Conservation (phyloP, 2,113 vertebrate genomes). For the Paradisaea rubra region DNA sequence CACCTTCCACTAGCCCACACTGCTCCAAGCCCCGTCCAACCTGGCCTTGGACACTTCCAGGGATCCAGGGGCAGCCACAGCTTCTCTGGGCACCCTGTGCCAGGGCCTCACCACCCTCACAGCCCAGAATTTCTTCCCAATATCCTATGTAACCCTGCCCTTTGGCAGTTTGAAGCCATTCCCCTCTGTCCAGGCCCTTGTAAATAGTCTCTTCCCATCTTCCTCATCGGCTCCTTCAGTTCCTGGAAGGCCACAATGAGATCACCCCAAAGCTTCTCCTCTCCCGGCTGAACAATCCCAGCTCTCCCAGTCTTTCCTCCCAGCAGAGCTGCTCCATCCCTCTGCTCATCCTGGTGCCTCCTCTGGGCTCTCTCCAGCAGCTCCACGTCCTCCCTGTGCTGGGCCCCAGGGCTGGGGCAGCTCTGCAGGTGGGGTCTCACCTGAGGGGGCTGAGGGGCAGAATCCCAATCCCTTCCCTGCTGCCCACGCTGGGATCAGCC, state of each 20-base stretch:
- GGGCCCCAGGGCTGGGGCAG: neutral
- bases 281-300: neutral
- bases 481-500: too few species aligned
- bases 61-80: neutral
- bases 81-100: neutral
- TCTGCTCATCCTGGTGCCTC: neutral
- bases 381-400: neutral
- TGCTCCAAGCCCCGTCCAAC: rapidly evolving
- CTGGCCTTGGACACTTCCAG: neutral
- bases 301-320: neutral
- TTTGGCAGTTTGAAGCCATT: neutral
- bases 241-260: rapidly evolving
- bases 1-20: neutral
- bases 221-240: neutral
- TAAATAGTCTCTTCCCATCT: neutral
- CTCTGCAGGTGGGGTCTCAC: neutral
- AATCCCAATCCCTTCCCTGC: too few species aligned
- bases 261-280: neutral
- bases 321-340: neutral
- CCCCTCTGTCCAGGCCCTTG: too few species aligned
- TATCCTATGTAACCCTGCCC: neutral
- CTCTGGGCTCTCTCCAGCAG: neutral
- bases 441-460: neutral
- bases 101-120: rapidly evolving
- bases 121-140: rapidly evolving